phyloP scores from a whole-genome alignment of 2,888 invertebrate genomes.

The Galerucella pusilla region DNA sequence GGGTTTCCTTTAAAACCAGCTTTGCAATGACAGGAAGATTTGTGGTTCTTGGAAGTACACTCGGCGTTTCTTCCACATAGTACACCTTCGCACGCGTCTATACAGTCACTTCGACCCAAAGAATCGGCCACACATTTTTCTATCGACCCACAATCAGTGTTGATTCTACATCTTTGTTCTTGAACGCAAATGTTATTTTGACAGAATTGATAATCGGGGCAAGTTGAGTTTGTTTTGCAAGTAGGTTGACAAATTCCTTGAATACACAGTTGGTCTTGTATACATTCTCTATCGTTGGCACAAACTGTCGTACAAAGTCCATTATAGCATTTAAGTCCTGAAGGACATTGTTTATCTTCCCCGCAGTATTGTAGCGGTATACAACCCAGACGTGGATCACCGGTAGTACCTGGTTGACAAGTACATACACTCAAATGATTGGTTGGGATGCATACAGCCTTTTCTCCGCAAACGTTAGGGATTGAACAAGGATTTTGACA shows the following conservation, averaged over 20 bases:
- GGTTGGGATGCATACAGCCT: constrained; percentile 78
- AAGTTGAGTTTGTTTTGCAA: constrained; percentile 82
- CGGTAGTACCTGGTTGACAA: constrained; percentile 87
- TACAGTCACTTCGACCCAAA: constrained; percentile 81
- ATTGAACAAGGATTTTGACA: constrained; percentile 86
- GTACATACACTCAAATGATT: constrained; percentile 86
- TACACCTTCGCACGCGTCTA: constrained; percentile 78
- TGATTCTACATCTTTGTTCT: constrained; percentile 79
- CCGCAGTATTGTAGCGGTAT: constrained; percentile 85
- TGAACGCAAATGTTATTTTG: constrained; percentile 86
- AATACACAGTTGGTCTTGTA: constrained; percentile 86
- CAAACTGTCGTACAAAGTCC: constrained; percentile 85
- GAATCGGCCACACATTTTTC: constrained; percentile 79
- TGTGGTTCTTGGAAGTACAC: constrained; percentile 79
- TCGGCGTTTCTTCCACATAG: constrained; percentile 86
- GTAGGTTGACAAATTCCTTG: constrained; percentile 87
- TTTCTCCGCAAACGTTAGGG: constrained; percentile 84
- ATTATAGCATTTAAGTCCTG: constrained; percentile 85
- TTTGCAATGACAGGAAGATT: constrained; percentile 81
- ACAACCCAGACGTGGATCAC: constrained; percentile 88
- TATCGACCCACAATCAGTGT: constrained; percentile 78
- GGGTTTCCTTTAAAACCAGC: constrained; percentile 81
- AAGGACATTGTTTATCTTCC: constrained; percentile 82
- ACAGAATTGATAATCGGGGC: constrained; percentile 88
- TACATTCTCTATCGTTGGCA: constrained; percentile 84